Percentiles rank a stretch among this genome's conserved stretches.
These are phyloP conservation scores for Arctia plantaginis DNA, from an alignment of 2,888 invertebrate genomes.

Conservation along the genomic window DNA sequence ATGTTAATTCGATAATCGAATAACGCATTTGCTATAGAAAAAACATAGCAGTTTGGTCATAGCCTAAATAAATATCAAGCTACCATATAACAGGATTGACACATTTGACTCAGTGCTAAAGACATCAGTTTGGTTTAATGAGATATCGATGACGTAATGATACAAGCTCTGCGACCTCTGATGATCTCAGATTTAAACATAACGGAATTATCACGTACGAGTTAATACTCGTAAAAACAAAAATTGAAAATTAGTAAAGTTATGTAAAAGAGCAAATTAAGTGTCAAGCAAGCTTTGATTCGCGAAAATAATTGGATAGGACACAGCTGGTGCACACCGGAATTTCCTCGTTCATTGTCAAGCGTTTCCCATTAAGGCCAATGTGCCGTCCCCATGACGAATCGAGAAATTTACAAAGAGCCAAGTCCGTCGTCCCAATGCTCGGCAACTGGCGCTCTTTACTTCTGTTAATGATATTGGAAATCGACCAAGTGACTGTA, in stretches of 20 bases:
- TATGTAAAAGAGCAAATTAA: slow-evolving; percentile 46
- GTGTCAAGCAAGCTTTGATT: slow-evolving; percentile 59
- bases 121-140: slow-evolving; percentile 25
- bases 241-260: slow-evolving; percentile 10
- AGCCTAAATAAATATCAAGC: slow-evolving; percentile 20
- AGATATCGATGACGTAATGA: slow-evolving; percentile 38
- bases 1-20: slow-evolving; percentile 30
- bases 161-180: slow-evolving; percentile 31
- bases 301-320: slow-evolving; percentile 72
- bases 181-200: slow-evolving; percentile 33
- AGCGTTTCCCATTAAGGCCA: slow-evolving; percentile 67
- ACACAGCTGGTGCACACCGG: slow-evolving; percentile 67
- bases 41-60: slow-evolving; percentile 20
- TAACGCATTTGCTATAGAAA: slow-evolving; percentile 22
- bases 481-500: slow-evolving; percentile 57
- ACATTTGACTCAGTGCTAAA: slow-evolving; percentile 31
- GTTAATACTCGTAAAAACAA: no score
- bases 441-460: slow-evolving; percentile 47
- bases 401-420: slow-evolving; percentile 70
- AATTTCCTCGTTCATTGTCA: slow-evolving; percentile 77
- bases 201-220: slow-evolving; percentile 4
- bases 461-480: slow-evolving; percentile 62
- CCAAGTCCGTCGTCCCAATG: slow-evolving; percentile 49
- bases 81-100: slow-evolving; percentile 20
- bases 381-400: slow-evolving; percentile 66